A percentile compares a stretch with the other conserved stretches of the same genome.
Evolutionary conservation across 2,888 invertebrate species (phyloP).

Genomic region (Drosophila tanythrix): DNA sequence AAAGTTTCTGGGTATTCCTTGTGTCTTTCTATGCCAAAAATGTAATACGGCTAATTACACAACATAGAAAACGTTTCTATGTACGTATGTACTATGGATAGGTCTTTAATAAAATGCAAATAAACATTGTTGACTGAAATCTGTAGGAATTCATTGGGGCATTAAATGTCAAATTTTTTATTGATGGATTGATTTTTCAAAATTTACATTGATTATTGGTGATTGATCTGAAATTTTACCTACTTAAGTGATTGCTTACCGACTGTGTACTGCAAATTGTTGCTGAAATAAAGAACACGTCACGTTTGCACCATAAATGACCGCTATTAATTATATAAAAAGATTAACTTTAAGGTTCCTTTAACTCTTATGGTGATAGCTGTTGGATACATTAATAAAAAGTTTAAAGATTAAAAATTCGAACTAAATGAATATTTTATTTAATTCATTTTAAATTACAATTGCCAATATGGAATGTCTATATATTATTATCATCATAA

Average conservation of each 20-base stretch:
- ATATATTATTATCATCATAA: background rate
- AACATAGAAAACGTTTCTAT: conserved; percentile 42
- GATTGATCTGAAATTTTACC: conserved; percentile 2
- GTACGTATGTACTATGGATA: conserved; percentile 32
- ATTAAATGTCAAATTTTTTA: background rate
- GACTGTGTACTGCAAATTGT: background rate
- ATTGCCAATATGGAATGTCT: background rate
- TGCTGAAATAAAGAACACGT: background rate
- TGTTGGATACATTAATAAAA: background rate
- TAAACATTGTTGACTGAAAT: conserved; percentile 18
- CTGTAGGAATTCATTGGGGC: background rate
- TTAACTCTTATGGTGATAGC: background rate
- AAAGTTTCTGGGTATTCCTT: conserved; percentile 71
- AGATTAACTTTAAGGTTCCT: background rate
- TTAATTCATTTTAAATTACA: background rate
- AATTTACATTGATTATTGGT: background rate
- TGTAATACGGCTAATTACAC: conserved; percentile 79
- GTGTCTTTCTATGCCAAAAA: conserved; percentile 74
- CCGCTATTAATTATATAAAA: background rate
- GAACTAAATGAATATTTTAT: background rate
- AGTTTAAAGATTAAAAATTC: background rate
- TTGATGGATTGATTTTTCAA: conserved; percentile 16
- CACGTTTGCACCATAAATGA: background rate
- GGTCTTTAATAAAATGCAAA: background rate
- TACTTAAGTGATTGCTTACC: background rate